Evolutionary conservation across 2,113 vertebrate genomes (phyloP).

Genomic region (Vombatus ursinus): DNA sequence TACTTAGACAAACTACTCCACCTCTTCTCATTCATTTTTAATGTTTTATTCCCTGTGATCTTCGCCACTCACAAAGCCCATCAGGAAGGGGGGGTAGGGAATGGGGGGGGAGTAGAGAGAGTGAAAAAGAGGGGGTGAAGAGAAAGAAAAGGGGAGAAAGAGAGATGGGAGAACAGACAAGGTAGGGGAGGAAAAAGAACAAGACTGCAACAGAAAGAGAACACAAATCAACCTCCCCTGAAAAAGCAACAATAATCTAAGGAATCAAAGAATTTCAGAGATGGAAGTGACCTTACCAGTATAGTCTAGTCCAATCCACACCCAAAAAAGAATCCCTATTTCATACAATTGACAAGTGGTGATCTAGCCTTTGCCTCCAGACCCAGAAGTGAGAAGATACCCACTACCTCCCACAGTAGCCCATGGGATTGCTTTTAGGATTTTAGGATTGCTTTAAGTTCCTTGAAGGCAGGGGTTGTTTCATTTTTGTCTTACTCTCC

Average conservation of each 20-base stretch:
- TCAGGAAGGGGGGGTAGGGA: slow-evolving; percentile 44
- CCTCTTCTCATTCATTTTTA: slow-evolving; percentile 80
- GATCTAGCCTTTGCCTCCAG: neutral
- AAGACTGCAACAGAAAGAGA: neutral
- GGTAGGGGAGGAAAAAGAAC: neutral
- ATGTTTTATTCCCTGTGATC: slow-evolving; percentile 69
- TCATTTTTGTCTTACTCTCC: neutral
- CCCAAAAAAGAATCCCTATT: neutral
- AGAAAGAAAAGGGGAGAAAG: neutral
- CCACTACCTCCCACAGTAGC: neutral
- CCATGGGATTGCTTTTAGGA: too few species aligned
- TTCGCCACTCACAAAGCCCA: slow-evolving; percentile 60
- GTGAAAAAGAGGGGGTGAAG: neutral
- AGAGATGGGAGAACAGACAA: neutral
- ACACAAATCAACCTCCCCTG: slow-evolving; percentile 56
- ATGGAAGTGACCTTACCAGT: neutral
- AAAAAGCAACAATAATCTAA: slow-evolving; percentile 30
- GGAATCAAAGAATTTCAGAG: slow-evolving; percentile 36
- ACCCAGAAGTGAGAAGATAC: neutral
- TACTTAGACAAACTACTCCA: slow-evolving; percentile 69
- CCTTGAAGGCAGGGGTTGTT: neutral
- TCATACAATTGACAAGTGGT: neutral
- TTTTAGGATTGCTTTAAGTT: neutral
- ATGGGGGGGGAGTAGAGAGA: neutral
- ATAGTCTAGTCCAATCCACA: slow-evolving; percentile 5